These are phyloP conservation scores for Pheucticus melanocephalus DNA, from an alignment of 2,113 vertebrate species.

Conservation along the genomic window DNA sequence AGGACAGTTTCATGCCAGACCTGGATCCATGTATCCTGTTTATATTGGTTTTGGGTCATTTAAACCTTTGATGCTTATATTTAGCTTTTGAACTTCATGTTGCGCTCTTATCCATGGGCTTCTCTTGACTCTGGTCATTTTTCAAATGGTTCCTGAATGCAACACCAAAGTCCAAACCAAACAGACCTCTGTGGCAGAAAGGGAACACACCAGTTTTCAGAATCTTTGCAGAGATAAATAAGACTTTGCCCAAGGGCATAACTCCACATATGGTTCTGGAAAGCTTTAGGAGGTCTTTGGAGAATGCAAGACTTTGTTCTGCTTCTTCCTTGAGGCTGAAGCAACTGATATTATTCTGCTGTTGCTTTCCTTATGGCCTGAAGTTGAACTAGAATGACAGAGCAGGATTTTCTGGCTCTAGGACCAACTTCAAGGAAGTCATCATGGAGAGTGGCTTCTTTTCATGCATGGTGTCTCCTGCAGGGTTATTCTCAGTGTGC, in stretches of 20 bases:
- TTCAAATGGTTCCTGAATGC: background rate
- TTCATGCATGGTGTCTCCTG: background rate
- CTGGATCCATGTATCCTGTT: background rate
- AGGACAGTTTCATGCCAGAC: background rate
- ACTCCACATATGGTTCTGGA: background rate
- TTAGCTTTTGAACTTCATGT: background rate
- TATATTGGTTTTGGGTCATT: background rate
- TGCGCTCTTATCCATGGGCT: background rate
- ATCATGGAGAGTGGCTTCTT: background rate
- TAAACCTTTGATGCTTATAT: background rate
- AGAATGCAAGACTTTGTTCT: background rate
- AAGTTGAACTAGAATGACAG: slow-evolving; percentile 6
- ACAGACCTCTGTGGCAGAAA: background rate
- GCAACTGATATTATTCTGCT: background rate
- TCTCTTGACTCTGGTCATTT: background rate
- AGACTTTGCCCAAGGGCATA: background rate
- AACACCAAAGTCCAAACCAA: background rate
- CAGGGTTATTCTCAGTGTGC: background rate
- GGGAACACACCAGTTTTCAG: background rate
- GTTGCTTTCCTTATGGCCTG: background rate
- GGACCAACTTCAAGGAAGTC: background rate
- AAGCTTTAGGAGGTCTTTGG: background rate
- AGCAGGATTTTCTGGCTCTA: slow-evolving; percentile 10
- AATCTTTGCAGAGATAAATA: background rate
- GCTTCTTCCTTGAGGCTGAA: background rate